phyloP scores from a whole-genome alignment of 2,888 invertebrate genomes.

The Torymus aiolomorphi region DNA sequence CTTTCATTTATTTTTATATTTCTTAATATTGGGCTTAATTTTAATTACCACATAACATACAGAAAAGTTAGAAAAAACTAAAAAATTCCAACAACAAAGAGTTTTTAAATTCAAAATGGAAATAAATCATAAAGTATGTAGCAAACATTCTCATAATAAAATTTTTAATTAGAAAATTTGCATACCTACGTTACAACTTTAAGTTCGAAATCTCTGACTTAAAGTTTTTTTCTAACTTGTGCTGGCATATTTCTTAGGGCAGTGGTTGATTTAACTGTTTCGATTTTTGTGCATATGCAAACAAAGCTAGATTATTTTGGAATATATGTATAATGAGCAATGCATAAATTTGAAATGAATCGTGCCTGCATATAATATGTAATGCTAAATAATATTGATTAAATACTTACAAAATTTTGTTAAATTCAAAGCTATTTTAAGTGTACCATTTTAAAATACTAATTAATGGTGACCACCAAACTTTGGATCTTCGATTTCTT shows the following conservation, averaged over 20 bases:
- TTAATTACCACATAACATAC: conserved; percentile 41
- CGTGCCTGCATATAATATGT: conserved; percentile 26
- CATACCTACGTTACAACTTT: conserved; percentile 53
- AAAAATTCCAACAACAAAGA: conserved; percentile 44
- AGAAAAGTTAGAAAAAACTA: conserved; percentile 41
- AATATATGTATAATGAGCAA: conserved; percentile 33
- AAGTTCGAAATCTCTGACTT: conserved; percentile 48
- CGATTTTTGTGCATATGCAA: conserved; percentile 42
- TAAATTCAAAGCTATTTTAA: conserved; percentile 5
- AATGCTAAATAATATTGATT: conserved; percentile 13
- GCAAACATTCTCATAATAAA: conserved; percentile 37
- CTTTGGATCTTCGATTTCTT: conserved; percentile 23
- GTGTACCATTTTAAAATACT: conserved; percentile 17
- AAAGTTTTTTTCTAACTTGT: conserved; percentile 37
- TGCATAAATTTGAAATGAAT: conserved; percentile 35
- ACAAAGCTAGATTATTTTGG: conserved; percentile 14
- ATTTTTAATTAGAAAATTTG: conserved; percentile 48
- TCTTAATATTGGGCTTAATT: conserved; percentile 29
- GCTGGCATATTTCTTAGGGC: conserved; percentile 39
- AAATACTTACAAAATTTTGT: conserved; percentile 52
- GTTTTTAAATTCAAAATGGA: conserved; percentile 32
- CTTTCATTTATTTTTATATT: conserved; percentile 31
- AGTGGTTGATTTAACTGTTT: conserved; percentile 44
- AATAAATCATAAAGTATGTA: conserved; percentile 53
- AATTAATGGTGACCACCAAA: conserved; percentile 50